Base-by-base conservation (phyloP, 2,113 vertebrate species). In the Cnemophilus loriae region DNA sequence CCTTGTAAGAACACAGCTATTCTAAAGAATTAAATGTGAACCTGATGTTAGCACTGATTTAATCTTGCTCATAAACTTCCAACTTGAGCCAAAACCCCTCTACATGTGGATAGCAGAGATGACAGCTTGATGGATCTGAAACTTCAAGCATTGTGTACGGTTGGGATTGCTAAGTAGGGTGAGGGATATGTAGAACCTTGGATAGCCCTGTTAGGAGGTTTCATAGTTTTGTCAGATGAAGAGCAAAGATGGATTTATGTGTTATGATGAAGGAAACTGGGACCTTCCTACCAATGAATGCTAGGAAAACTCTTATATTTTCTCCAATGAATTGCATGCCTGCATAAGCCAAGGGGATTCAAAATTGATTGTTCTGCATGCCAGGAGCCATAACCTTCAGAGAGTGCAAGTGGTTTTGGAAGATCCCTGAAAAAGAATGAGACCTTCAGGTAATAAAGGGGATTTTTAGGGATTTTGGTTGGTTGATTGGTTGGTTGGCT, bases 71-170 rank as follows among this genome's bases (percentile, higher is more conserved):
- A 80, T 91, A 94, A 90, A 68, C 93, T 77, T 88, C 76, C 55
- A 67, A 35, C 82, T 84, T 0, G 1, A 95, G 82, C 87, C 95
- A 95, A 92, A 96, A 88, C 41, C 63, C 61, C 60, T 95, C 55
- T 87, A 33, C 87, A 68, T 77, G 64, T 0, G 6, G 85, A 70
- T 41, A 83, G 50, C 53, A 67, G 82, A 75, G 94, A 59, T 90
- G 87, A 93, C 84, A 96, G 82, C 71, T 95, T 95, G 95, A 91
- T 94, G 90, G 70, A 96, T 96, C 91, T 87, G 87, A 85, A 96
- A 95, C 75, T 83, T 57, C 46, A 83, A 93, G 65, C 2, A 2
- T 57, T 94, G 71, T 86, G 78, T 94, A 86, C 82, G 86, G 20
- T 21, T 90, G 87, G 87, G 89, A 94, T 90, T 79, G 87, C 77